Percentiles rank a stretch among this genome's conserved stretches.
These are phyloP conservation scores for Gandaritis pyraliata DNA, from an alignment of 2,888 invertebrate genomes.

Conservation along the genomic window DNA sequence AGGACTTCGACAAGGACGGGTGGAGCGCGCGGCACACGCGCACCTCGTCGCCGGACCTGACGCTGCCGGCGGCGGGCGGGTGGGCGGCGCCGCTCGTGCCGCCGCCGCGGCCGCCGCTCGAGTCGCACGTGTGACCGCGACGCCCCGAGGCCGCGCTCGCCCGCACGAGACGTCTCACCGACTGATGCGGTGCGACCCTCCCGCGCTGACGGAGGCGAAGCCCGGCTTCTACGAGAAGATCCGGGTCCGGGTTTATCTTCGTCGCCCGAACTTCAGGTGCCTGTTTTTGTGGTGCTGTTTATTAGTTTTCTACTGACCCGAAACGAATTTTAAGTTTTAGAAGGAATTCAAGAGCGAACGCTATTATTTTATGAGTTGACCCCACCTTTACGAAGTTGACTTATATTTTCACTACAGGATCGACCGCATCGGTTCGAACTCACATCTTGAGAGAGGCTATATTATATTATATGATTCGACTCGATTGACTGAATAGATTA, in stretches of 20 bases:
- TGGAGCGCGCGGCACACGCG: slow-evolving; percentile 85
- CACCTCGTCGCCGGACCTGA: slow-evolving; percentile 85
- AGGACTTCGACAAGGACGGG: slow-evolving; percentile 89
- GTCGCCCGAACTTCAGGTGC: slow-evolving; percentile 51
- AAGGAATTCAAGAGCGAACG: slow-evolving; percentile 39
- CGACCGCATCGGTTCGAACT: slow-evolving; percentile 59
- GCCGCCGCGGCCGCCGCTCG: slow-evolving; percentile 63
- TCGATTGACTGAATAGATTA: slow-evolving; percentile 83
- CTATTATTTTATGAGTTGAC: slow-evolving; percentile 47
- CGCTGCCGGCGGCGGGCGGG: slow-evolving; percentile 68
- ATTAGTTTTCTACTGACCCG: slow-evolving; percentile 51
- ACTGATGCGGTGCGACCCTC: slow-evolving; percentile 18
- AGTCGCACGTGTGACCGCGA: slow-evolving; percentile 54
- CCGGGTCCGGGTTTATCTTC: slow-evolving; percentile 19
- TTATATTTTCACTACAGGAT: slow-evolving; percentile 49
- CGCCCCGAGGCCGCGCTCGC: background rate
- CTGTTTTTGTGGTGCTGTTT: slow-evolving; percentile 54
- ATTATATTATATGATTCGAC: slow-evolving; percentile 75
- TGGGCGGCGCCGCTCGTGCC: slow-evolving; percentile 65
- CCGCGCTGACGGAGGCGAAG: background rate
- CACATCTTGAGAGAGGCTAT: slow-evolving; percentile 79
- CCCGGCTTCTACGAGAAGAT: slow-evolving; percentile 5
- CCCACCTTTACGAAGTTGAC: slow-evolving; percentile 51
- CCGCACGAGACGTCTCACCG: background rate
- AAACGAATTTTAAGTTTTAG: slow-evolving; percentile 49